Evolutionary conservation across 2,797 vertebrate genomes (phyloP).

Genomic region (Simalia tracyae): DNA sequence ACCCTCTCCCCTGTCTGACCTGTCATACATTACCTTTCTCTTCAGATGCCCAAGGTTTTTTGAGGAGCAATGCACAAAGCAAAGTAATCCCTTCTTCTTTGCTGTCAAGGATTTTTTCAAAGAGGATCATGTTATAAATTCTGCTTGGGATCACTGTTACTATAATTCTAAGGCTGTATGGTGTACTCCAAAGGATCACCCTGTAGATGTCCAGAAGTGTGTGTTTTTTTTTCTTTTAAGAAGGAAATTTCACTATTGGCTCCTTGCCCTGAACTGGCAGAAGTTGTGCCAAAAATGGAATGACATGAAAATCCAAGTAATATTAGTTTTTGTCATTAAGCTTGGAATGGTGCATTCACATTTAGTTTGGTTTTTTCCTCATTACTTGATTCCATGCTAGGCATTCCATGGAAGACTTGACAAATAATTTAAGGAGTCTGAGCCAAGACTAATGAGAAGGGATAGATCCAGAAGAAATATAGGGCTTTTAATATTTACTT

Average conservation of each 20-base stretch:
- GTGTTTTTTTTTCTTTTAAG: neutral
- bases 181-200: neutral
- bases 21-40: conserved; percentile 44
- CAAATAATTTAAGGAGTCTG: neutral
- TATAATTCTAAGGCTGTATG: neutral
- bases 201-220: neutral
- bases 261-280: neutral
- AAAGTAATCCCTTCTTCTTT: neutral
- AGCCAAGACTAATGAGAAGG: neutral
- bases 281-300: neutral
- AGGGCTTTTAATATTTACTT: neutral
- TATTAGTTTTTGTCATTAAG: neutral
- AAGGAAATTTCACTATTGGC: neutral
- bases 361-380: too few relatives aligned
- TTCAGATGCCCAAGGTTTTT: conserved; percentile 6
- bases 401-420: neutral
- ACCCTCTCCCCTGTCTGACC: conserved; percentile 35
- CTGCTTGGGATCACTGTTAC: neutral
- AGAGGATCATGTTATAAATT: neutral
- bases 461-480: neutral
- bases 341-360: neutral
- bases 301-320: neutral
- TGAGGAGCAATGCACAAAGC: neutral
- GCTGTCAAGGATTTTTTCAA: neutral
- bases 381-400: neutral